These are phyloP conservation scores for Ophion obscuratus DNA, from an alignment of 2,888 invertebrate genomes.

Conservation along the genomic window DNA sequence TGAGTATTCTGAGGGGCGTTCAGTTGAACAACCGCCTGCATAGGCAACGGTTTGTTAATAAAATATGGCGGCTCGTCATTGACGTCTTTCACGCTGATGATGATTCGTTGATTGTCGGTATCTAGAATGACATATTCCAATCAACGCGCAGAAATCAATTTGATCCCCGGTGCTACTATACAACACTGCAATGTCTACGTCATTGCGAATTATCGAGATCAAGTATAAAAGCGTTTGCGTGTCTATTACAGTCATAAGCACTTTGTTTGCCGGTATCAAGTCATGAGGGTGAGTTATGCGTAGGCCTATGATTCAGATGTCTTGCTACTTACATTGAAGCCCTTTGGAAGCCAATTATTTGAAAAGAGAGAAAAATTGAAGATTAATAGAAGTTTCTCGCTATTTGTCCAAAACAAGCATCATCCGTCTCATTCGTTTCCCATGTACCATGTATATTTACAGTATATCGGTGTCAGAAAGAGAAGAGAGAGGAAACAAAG, in stretches of 20 bases:
- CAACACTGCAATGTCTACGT: constrained; percentile 12
- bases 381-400: constrained; percentile 57
- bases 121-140: constrained; percentile 86
- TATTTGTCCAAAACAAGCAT: constrained; percentile 14
- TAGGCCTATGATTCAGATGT: constrained; percentile 43
- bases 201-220: constrained; percentile 31
- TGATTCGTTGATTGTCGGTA: constrained; percentile 97
- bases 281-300: constrained; percentile 10
- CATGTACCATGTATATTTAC: background rate
- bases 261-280: constrained; percentile 18
- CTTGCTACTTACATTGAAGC: constrained; percentile 83
- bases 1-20: constrained; percentile 98
- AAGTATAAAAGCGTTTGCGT: constrained; percentile 44
- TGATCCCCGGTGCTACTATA: background rate
- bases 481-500: background rate
- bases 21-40: constrained; percentile 98
- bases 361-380: constrained; percentile 73
- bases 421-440: background rate
- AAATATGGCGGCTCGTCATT: constrained; percentile 99
- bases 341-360: constrained; percentile 78
- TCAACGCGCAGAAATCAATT: background rate
- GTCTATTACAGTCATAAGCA: constrained; percentile 43
- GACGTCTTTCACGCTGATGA: constrained; percentile 97
- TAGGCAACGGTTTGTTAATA: constrained; percentile 97
- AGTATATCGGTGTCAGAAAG: constrained; percentile 14